Evolutionary conservation across 1,140 invertebrate species (phyloP), one percentile per base, ranked within the genome.

Genomic region (Drosophila pectinifera): DNA sequence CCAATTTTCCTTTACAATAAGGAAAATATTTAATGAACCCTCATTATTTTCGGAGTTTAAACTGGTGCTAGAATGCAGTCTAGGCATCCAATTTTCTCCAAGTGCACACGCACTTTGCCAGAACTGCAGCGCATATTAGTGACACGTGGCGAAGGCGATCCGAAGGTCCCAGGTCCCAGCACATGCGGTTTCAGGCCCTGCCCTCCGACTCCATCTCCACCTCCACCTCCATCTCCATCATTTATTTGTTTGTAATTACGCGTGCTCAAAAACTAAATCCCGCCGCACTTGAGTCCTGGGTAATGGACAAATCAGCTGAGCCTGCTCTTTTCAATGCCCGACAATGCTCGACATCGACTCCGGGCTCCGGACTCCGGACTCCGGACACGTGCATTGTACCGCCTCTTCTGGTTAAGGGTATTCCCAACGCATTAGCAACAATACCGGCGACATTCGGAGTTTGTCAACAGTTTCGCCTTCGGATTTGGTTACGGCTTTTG

Each of bases 181-280:
- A 61, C 68, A 67, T 89, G 85, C 80, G 80, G 85, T 84, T 90
- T 64, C 39, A n/a, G 55, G 42, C 20, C 18, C 34, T 41, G 63
- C 57, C 42, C 42, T 51, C 13, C 11, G 13, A 14, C 26, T 48
- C 20, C 64, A 3, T 0, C 13, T 36, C 61, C 45, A 34, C 26
- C 65, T 48, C 20, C 64, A 3, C 1, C 13, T 36, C 61, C 45
- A 34, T 31, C 65, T 80, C 49, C 49, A 2, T 53, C 49, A 80
- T 90, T 88, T 83, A 90, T 90, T 90, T 90, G 82, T 88, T 91
- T 91, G 88, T 91, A 90, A 90, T 90, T 91, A 88, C 82, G 83
- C 73, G 73, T 86, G 82, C 70, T 88, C 77, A 57, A 78, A 82
- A 64, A 85, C 75, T 69, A 90, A 86, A 86, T 86, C 81, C 73